phyloP scores from a whole-genome alignment of 2,113 vertebrate genomes.

The Agelaius tricolor region DNA sequence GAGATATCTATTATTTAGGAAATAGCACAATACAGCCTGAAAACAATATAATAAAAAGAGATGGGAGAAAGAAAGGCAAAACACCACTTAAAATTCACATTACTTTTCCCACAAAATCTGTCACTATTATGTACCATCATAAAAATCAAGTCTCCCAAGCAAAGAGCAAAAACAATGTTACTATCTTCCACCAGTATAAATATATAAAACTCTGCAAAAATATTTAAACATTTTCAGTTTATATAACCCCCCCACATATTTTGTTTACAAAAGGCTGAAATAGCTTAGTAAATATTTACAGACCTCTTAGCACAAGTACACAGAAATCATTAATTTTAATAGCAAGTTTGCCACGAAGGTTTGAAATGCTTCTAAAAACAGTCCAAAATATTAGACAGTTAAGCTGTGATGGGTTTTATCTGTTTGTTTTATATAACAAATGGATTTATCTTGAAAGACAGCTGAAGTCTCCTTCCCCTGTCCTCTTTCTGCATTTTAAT shows the following conservation, averaged over 20 bases:
- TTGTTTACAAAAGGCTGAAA: constrained; percentile 17
- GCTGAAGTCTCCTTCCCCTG: constrained; percentile 1
- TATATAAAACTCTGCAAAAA: not conserved
- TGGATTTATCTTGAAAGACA: not conserved
- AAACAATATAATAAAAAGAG: constrained; percentile 18
- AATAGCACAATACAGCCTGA: constrained; percentile 1
- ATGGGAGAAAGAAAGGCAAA: not conserved
- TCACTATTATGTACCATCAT: not conserved
- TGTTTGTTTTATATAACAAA: constrained; percentile 28
- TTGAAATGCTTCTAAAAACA: constrained; percentile 35
- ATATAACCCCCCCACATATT: not conserved
- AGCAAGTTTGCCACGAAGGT: not conserved
- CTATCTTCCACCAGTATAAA: constrained; percentile 2
- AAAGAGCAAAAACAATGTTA: not conserved
- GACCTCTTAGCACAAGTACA: not conserved
- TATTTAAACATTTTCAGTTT: not conserved
- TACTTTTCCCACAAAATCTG: constrained; percentile 13
- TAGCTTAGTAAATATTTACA: constrained; percentile 17
- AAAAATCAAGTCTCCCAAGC: constrained; percentile 22
- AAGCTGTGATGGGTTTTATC: not conserved
- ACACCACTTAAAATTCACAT: not conserved
- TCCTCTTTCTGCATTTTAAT: not conserved
- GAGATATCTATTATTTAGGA: not conserved
- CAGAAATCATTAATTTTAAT: constrained; percentile 40
- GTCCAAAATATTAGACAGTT: constrained; percentile 13